Percentiles rank a stretch among this genome's conserved stretches.
These are phyloP conservation scores for Uromys caudimaculatus DNA, from an alignment of 2,797 vertebrate species.

Conservation along the genomic window DNA sequence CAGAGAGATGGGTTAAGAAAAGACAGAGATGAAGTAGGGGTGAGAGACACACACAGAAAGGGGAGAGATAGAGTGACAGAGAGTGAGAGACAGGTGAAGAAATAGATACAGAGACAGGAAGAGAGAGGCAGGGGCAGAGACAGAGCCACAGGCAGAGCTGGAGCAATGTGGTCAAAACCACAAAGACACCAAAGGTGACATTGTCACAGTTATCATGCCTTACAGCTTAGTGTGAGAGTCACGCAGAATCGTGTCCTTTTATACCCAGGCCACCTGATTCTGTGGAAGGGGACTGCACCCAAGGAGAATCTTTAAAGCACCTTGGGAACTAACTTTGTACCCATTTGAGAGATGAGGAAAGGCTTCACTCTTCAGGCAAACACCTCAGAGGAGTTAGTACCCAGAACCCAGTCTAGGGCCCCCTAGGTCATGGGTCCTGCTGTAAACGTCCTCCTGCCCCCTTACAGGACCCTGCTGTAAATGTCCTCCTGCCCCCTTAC, in stretches of 20 bases:
- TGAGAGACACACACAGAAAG: neutral
- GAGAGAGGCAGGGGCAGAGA: neutral
- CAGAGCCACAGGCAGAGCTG: neutral
- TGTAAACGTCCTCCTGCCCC: conserved; percentile 9
- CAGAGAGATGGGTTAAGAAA: neutral
- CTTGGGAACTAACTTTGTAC: neutral
- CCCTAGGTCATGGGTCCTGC: accelerated
- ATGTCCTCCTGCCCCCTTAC: neutral
- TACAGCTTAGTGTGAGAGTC: neutral
- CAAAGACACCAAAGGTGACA: neutral
- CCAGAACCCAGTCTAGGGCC: neutral
- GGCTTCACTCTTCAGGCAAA: neutral
- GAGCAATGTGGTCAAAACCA: neutral
- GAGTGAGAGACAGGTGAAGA: neutral
- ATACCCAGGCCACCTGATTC: neutral
- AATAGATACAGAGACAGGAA: neutral
- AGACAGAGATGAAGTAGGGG: neutral
- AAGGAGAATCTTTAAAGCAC: neutral
- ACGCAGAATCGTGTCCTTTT: neutral
- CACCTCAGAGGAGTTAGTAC: neutral
- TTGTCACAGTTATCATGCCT: neutral
- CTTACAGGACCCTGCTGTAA: conserved; percentile 74
- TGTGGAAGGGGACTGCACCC: neutral
- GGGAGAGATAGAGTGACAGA: neutral
- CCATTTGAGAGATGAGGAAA: conserved; percentile 4